phyloP scores from a whole-genome alignment of 2,888 invertebrate species.

The Eretmocerus hayati region DNA sequence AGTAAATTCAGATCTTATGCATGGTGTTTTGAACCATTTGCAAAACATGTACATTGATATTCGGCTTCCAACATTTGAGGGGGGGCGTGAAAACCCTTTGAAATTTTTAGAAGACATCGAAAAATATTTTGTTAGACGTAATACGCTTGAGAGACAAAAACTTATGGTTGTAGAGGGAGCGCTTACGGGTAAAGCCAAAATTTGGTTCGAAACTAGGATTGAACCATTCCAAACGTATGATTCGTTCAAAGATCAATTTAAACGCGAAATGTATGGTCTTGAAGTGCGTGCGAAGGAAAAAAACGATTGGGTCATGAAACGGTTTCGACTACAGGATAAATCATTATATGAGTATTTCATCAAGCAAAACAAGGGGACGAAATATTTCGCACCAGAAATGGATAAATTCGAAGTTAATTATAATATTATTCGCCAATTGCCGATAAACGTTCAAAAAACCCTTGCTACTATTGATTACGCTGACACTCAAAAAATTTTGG shows the following conservation, averaged over 20 bases:
- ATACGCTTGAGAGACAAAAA: not conserved
- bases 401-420: not conserved
- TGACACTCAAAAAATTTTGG: not conserved
- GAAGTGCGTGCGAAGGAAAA: not conserved
- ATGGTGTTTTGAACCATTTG: not conserved
- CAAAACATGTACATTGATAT: not conserved
- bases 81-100: not conserved
- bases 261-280: not conserved
- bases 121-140: not conserved
- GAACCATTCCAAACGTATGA: not conserved
- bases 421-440: not conserved
- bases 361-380: not conserved
- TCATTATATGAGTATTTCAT: not conserved
- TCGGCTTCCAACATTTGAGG: not conserved
- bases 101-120: not conserved
- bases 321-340: not conserved
- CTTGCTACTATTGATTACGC: not conserved
- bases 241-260: not conserved
- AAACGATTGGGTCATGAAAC: not conserved
- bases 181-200: not conserved
- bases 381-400: not conserved
- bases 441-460: not conserved
- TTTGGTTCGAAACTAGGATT: not conserved
- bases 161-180: not conserved
- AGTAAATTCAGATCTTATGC: too few species aligned